Base-by-base conservation (phyloP, 1,140 invertebrate genomes). In the Oppia nitens region DNA sequence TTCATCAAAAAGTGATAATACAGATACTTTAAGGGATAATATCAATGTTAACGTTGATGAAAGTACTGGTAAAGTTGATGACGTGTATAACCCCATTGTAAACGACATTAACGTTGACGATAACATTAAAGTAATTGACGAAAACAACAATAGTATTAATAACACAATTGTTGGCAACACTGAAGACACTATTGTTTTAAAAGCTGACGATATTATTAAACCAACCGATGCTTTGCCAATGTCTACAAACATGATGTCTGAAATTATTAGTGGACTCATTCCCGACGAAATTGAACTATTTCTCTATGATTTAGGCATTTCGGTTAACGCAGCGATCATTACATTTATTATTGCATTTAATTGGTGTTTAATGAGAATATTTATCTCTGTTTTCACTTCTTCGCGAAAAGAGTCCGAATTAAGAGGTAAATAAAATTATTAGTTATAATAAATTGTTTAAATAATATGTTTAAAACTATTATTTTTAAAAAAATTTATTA, bases 201-300 rank as follows among this genome's bases (percentile, higher is more conserved):
- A n/a, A n/a, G n/a, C n/a, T n/a, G n/a, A n/a, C n/a, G n/a, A n/a
- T n/a, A n/a, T n/a, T n/a, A n/a, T n/a, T n/a, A n/a, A n/a, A n/a
- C n/a, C n/a, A n/a, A n/a, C n/a, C n/a, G n/a, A n/a, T n/a, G n/a
- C n/a, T n/a, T n/a, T n/a, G n/a, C n/a, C n/a, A n/a, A n/a, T n/a
- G n/a, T n/a, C n/a, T n/a, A 40, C 17, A 17, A 40, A 40, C 32
- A 40, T 9, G 32, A 40, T 17, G 32, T 40, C 26, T 52, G 23
- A 47, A 2, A 47, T 57, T 1, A 57, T 57, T 20, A 48, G 20
- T n/a, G 56, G 50, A 2, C 48, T 57, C 1, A 57, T 57, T 28
- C 56, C 56, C 3, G 56, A 57, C 40, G 56, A 57, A 23, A 47
- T 57, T 40, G 56, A 57, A 52, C 24, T 57, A 17, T 48, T 57